Evolutionary conservation across 2,888 invertebrate species (phyloP).

Genomic region (Acholoe squamosa): DNA sequence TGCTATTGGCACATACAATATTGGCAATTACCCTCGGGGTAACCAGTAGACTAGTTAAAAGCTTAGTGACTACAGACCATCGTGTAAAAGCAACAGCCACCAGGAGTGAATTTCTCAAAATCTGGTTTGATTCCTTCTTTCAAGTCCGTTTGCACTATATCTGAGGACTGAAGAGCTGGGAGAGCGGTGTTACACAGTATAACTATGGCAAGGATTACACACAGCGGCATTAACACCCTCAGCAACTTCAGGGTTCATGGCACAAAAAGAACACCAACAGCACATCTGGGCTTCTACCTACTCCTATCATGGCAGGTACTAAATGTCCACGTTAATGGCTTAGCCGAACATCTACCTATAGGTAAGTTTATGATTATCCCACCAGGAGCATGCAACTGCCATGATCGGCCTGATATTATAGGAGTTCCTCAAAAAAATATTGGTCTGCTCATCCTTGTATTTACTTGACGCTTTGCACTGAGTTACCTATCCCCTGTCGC

Average conservation of each 20-base stretch:
- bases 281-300: neutral
- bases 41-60: too few relatives aligned
- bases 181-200: too few relatives aligned
- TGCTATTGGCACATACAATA: too few relatives aligned
- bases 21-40: too few relatives aligned
- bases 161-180: neutral
- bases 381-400: neutral
- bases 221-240: neutral
- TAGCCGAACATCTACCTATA: slow-evolving; percentile 1
- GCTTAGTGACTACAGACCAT: neutral
- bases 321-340: slow-evolving; percentile 6
- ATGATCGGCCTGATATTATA: neutral
- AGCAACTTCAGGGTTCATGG: neutral
- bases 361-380: neutral
- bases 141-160: neutral
- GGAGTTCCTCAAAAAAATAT: too few relatives aligned
- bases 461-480: too few relatives aligned
- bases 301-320: neutral
- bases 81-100: slow-evolving; percentile 3
- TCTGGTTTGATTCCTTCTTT: neutral
- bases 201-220: too few relatives aligned
- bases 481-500: too few relatives aligned
- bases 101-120: neutral
- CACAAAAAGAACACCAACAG: neutral
- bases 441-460: too few relatives aligned